phyloP scores from a whole-genome alignment of 2,113 vertebrate species.

The Procapra przewalskii region DNA sequence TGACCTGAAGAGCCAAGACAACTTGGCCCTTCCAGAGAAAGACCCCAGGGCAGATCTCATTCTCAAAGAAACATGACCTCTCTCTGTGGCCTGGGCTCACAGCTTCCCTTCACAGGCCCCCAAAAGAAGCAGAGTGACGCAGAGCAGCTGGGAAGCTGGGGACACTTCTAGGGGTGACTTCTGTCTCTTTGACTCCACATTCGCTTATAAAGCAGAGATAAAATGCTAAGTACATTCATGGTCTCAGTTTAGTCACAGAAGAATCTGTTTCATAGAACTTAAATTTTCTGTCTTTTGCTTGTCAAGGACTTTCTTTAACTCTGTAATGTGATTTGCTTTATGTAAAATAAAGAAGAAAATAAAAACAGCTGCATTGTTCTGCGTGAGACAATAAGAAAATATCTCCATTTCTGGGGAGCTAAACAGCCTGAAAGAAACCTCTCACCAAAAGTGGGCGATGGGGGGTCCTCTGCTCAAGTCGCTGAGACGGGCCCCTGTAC shows the following conservation, averaged over 20 bases:
- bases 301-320: neutral
- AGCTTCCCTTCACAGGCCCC: neutral
- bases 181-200: neutral
- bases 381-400: neutral
- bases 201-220: neutral
- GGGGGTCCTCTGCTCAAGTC: neutral
- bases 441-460: neutral
- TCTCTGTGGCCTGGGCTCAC: neutral
- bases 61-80: neutral
- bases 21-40: neutral
- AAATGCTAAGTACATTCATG: neutral
- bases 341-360: neutral
- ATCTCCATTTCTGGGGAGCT: neutral
- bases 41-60: neutral
- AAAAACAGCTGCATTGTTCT: neutral
- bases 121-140: neutral
- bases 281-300: neutral
- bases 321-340: neutral
- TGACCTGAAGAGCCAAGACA: neutral
- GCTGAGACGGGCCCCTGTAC: neutral
- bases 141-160: neutral
- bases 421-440: neutral
- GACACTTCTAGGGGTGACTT: neutral
- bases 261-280: rapidly evolving
- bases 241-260: neutral